phyloP scores from a whole-genome alignment of 2,113 vertebrate species.

The Microcebus lehilahytsara region DNA sequence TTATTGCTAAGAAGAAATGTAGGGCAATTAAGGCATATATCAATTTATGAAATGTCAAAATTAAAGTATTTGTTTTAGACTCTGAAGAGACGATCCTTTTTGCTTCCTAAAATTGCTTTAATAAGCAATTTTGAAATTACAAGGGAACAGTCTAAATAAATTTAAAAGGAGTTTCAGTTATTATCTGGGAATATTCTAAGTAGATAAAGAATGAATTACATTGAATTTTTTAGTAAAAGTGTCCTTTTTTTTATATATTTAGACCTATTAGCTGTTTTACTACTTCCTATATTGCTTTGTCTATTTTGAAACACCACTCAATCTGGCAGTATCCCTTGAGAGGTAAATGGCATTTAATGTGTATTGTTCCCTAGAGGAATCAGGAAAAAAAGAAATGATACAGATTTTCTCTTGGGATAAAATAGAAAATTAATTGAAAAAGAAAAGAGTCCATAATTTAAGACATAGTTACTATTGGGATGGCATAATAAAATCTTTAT shows the following conservation, averaged over 20 bases:
- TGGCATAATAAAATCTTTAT: conserved; percentile 39
- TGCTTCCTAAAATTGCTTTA: not conserved
- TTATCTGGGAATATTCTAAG: not conserved
- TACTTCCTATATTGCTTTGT: conserved; percentile 19
- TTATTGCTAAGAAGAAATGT: conserved; percentile 19
- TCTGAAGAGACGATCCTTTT: not conserved
- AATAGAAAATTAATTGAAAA: conserved; percentile 74
- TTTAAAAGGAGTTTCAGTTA: conserved; percentile 7
- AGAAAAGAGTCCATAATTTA: conserved; percentile 58
- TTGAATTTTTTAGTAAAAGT: not conserved
- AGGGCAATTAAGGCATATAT: not conserved
- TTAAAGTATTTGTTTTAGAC: not conserved
- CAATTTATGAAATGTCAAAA: not conserved
- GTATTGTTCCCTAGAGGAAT: conserved; percentile 83
- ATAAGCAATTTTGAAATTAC: conserved; percentile 42
- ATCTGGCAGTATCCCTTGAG: conserved; percentile 74
- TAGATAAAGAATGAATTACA: not conserved
- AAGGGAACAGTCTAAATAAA: not conserved
- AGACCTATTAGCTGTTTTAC: conserved; percentile 30
- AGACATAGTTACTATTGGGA: conserved; percentile 42
- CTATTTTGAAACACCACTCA: conserved; percentile 50
- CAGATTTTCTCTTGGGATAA: conserved; percentile 71
- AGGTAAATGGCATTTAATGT: conserved; percentile 77
- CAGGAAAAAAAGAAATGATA: conserved; percentile 75
- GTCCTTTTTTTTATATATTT: not conserved